phyloP scores from a whole-genome alignment of 1,140 invertebrate species.

The Drosophila subobscura region DNA sequence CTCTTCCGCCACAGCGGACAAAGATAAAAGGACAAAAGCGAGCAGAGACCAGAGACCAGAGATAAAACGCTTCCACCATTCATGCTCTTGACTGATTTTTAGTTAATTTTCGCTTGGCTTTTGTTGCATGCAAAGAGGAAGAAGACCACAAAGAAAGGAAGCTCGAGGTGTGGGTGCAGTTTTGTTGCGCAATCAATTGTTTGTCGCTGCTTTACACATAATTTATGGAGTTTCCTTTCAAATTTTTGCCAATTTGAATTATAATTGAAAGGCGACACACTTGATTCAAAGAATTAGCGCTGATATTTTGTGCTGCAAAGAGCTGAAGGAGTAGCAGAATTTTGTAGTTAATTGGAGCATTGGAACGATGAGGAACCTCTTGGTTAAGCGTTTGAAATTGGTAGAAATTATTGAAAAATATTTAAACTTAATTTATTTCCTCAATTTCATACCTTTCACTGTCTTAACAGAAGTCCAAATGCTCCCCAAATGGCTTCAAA shows the following conservation, averaged over 20 bases:
- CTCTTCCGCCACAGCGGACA: slow-evolving; percentile 67
- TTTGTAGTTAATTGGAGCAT: too few relatives aligned
- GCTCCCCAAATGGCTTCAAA: too few relatives aligned
- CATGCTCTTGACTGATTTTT: slow-evolving; percentile 79
- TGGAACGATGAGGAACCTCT: too few relatives aligned
- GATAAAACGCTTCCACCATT: slow-evolving; percentile 72
- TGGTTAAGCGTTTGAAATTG: too few relatives aligned
- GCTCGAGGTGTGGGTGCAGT: background rate
- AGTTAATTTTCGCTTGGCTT: slow-evolving; percentile 68
- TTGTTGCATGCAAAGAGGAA: background rate
- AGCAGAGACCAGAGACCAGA: slow-evolving; percentile 47
- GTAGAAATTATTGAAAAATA: too few relatives aligned
- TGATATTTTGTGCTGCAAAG: too few relatives aligned
- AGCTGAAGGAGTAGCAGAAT: too few relatives aligned
- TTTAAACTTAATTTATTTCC: too few relatives aligned
- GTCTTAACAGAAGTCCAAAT: too few relatives aligned
- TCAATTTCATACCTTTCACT: too few relatives aligned
- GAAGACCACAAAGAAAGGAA: background rate
- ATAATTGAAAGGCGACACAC: too few relatives aligned
- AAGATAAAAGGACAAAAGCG: slow-evolving; percentile 45
- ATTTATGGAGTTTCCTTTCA: slow-evolving; percentile 13
- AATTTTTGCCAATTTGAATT: background rate
- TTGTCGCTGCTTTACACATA: slow-evolving; percentile 8
- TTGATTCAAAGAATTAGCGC: too few relatives aligned
- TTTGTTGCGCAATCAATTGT: slow-evolving; percentile 32